Conservation (phyloP, 2,797 vertebrate species). For the Enteromius trimaculatus region DNA sequence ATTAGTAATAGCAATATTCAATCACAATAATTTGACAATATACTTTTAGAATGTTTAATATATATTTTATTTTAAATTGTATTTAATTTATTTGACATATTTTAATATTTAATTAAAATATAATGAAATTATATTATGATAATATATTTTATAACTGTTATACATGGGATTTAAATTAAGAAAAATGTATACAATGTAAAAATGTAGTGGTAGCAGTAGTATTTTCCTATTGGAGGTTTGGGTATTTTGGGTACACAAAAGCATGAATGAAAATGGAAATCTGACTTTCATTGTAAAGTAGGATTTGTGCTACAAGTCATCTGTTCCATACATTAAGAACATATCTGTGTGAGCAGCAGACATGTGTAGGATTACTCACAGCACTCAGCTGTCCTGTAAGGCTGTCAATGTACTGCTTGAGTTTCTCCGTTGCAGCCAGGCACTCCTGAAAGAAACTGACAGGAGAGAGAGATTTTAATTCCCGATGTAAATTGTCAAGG, state of each 20-base stretch:
- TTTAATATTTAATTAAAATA: no score
- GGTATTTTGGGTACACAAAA: not conserved
- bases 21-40: not conserved
- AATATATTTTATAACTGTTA: not conserved
- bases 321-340: not conserved
- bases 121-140: no score
- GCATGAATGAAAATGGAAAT: not conserved
- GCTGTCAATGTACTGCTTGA: constrained; percentile 82
- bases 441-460: constrained; percentile 87
- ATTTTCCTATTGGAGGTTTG: not conserved
- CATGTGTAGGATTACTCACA: constrained; percentile 55
- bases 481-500: not conserved
- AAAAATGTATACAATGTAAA: no score
- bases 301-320: not conserved
- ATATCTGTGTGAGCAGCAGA: not conserved
- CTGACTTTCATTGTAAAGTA: no score
- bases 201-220: not conserved
- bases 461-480: constrained; percentile 59
- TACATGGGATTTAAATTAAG: not conserved
- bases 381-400: constrained; percentile 76
- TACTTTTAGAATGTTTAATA: not conserved
- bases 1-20: not conserved
- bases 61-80: not conserved
- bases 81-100: not conserved
- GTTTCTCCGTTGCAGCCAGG: constrained; percentile 78